Base-by-base conservation (phyloP, 2,113 vertebrate genomes). In the Dasyprocta punctata region DNA sequence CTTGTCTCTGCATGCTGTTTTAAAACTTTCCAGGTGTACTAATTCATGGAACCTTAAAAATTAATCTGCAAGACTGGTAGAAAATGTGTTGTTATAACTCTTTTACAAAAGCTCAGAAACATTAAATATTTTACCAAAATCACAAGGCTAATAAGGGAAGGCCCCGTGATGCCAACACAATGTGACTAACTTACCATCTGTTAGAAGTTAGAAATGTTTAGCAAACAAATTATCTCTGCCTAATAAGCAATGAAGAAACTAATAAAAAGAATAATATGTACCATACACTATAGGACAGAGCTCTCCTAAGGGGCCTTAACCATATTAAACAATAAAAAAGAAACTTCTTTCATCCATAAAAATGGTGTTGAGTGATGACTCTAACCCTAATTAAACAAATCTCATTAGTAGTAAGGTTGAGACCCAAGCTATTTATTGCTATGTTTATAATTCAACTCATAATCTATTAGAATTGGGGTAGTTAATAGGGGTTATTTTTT, bases 1-100 rank as follows among this genome's bases (percentile, higher is more conserved):
- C 33, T 81, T 96, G 13, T 7, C 54, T 84, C 84, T 89, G 11
- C 10, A 67, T 38, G 49, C 7, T 95, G 33, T 81, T 96, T 86
- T 71, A 58, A 92, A 92, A 20, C 22, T 94, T 67, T 78, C 22
- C 28, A 41, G 5, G 19, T 83, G 38, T 71, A 38, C 44, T 52
- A 94, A 6, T 92, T 86, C 58, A 85, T 69, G 58, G 94, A 38
- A 63, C 84, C 94, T 33, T 65, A 33, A 90, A 96, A 86, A 82
- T 58, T 12, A 49, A 0, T 73, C 69, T 90, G 41, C 12, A 71
- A 82, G 1, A 30, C n/a, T 93, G 41, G 4, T 84, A 92, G 56
- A 93, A 69, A 78, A 75, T 13, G 2, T 94, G 61, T 88, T 49
- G 3, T 83, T 92, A 30, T 71, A 96, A 69, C 4, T 54, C 5